These are phyloP conservation scores for Trissolcus brochymenae DNA, from an alignment of 2,888 invertebrate genomes.

Conservation along the genomic window DNA sequence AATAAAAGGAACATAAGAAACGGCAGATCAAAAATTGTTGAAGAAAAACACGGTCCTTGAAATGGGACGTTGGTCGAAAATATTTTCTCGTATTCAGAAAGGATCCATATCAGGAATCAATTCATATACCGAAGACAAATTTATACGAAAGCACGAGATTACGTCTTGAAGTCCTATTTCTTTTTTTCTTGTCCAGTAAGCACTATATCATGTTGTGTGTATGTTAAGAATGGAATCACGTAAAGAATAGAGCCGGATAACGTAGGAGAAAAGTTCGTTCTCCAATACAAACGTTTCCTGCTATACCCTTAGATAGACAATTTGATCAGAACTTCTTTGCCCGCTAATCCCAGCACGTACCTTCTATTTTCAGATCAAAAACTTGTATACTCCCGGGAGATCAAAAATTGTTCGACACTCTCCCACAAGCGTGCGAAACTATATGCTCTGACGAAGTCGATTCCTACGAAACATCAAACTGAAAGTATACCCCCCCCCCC, in stretches of 20 bases:
- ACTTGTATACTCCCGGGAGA: not conserved
- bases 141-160: slow-evolving; percentile 42
- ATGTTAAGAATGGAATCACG: slow-evolving; percentile 50
- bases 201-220: slow-evolving; percentile 51
- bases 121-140: slow-evolving; percentile 43
- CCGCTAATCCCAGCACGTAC: slow-evolving; percentile 31
- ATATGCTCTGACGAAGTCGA: slow-evolving; percentile 7
- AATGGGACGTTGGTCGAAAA: slow-evolving; percentile 33
- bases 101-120: slow-evolving; percentile 53
- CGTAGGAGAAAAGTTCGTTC: not conserved
- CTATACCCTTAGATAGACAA: slow-evolving; percentile 19
- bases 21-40: slow-evolving; percentile 1
- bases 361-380: slow-evolving; percentile 39
- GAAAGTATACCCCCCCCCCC: not conserved
- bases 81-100: slow-evolving; percentile 46
- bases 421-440: slow-evolving; percentile 11
- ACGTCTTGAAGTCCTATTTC: slow-evolving; percentile 58
- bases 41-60: not conserved
- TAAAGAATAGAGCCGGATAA: not conserved
- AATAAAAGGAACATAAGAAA: not conserved
- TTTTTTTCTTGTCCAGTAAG: slow-evolving; percentile 33
- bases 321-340: slow-evolving; percentile 43
- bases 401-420: not conserved
- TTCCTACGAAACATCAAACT: slow-evolving; percentile 8
- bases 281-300: slow-evolving; percentile 53